Conservation (phyloP, 1,140 invertebrate species). For the Dendrolimus kikuchii region DNA sequence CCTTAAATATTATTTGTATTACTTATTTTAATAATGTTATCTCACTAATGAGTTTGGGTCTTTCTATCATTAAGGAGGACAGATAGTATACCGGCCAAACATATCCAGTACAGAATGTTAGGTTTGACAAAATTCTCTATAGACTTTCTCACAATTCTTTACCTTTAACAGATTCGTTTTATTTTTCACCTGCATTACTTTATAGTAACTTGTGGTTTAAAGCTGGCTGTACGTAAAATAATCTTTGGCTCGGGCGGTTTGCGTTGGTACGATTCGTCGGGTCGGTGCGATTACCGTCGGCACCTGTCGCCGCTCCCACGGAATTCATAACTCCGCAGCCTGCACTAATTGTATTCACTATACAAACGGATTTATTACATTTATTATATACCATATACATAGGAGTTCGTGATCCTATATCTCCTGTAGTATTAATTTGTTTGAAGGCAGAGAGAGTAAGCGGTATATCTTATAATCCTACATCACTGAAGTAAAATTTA, state of each 20-base stretch:
- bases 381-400: slow-evolving; percentile 20
- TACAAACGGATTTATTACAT: slow-evolving; percentile 38
- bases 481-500: too few species aligned
- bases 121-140: too few species aligned
- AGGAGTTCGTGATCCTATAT: background rate
- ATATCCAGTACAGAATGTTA: too few species aligned
- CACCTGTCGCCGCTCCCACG: slow-evolving; percentile 60
- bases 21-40: too few species aligned
- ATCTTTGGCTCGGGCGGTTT: slow-evolving; percentile 13
- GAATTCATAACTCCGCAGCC: slow-evolving; percentile 51
- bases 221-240: background rate
- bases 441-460: too few species aligned
- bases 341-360: slow-evolving; percentile 57
- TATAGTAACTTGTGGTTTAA: background rate
- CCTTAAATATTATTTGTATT: too few species aligned
- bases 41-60: too few species aligned
- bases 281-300: slow-evolving; percentile 44
- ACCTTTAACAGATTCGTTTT: background rate
- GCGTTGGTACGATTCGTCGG: slow-evolving; percentile 40
- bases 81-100: too few species aligned
- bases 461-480: too few species aligned
- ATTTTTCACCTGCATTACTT: background rate
- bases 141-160: too few species aligned
- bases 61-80: too few species aligned
- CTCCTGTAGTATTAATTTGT: too few species aligned